phyloP scores from a whole-genome alignment of 2,888 invertebrate species.

The Diachrysia chrysitis region DNA sequence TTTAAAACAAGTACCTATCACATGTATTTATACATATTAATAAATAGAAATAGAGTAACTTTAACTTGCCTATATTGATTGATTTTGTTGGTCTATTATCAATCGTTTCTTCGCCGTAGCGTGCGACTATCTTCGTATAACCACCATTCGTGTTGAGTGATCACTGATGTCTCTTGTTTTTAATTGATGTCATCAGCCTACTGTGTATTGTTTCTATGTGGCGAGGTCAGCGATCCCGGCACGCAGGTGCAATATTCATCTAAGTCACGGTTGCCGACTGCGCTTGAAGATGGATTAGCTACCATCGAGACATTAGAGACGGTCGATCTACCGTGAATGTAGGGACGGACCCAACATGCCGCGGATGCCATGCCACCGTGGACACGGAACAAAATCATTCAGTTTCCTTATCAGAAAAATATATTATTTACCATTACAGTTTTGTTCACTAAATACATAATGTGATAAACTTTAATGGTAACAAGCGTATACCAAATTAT shows the following conservation, averaged over 20 bases:
- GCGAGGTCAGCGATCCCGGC: slow-evolving; percentile 64
- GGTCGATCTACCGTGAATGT: slow-evolving; percentile 54
- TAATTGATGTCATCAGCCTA: slow-evolving; percentile 28
- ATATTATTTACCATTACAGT: background rate
- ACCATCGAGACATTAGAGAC: slow-evolving; percentile 65
- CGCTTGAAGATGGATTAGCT: slow-evolving; percentile 74
- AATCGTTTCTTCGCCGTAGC: slow-evolving; percentile 19
- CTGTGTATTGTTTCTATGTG: slow-evolving; percentile 16
- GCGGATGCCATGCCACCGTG: slow-evolving; percentile 13
- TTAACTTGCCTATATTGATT: slow-evolving; percentile 11
- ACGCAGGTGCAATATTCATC: slow-evolving; percentile 74
- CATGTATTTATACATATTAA: too few relatives aligned
- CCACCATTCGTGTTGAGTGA: slow-evolving; percentile 26
- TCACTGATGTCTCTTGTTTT: slow-evolving; percentile 20
- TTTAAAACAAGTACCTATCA: background rate
- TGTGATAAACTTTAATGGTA: background rate
- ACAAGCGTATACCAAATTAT: background rate
- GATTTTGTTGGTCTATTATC: slow-evolving; percentile 19
- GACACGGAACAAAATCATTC: background rate
- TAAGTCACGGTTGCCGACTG: slow-evolving; percentile 67
- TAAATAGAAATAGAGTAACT: too few relatives aligned
- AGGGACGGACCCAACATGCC: slow-evolving; percentile 27
- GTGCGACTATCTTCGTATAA: slow-evolving; percentile 36
- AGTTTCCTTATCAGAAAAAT: background rate
- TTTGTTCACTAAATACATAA: too few relatives aligned